Evolutionary conservation across 2,797 vertebrate genomes (phyloP), one percentile per base, ranked within the genome.

Genomic region (Varecia variegata): DNA sequence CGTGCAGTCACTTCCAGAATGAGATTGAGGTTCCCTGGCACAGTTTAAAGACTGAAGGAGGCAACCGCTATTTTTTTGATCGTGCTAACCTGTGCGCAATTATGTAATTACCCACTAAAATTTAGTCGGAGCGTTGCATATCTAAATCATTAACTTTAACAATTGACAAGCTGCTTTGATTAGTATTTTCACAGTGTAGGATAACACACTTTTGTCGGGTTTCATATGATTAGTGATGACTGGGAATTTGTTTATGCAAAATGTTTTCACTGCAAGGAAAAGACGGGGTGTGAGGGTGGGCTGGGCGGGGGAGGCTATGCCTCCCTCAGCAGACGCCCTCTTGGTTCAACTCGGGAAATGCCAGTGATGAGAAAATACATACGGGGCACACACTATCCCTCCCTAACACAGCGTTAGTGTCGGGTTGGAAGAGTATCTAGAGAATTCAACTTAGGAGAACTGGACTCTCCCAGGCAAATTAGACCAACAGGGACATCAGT

Each of bases 121-220:
- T 99, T 98, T 98, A 98, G 98, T 98, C 98, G 89, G 97, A 98
- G 98, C 98, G 98, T 98, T 98, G 98, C 98, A 98, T 98, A 98
- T 98, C 98, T 98, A 98, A 98, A 98, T 98, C 98, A 98, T 99
- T 99, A 98, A 98, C 98, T 98, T 98, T 98, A 99, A 98, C 98
- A 98, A 99, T 98, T 98, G 98, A 98, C 98, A 98, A 98, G 98
- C 97, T 98, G 97, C 98, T 98, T 98, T 99, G 98, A 99, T 99
- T 98, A 99, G 98, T 98, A 98, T 99, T 99, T 99, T 98, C 98
- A 98, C 83, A 97, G 97, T 95, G 94, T 93, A 97, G 96, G 98
- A 97, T 97, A 98, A 97, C 98, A 97, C 98, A 98, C 98, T 98
- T 98, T 98, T 98, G 98, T 99, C 98, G 98, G 98, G 98, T 98